Evolutionary conservation across 2,113 vertebrate genomes (phyloP).

Genomic region (Onychorhynchus coronatus): DNA sequence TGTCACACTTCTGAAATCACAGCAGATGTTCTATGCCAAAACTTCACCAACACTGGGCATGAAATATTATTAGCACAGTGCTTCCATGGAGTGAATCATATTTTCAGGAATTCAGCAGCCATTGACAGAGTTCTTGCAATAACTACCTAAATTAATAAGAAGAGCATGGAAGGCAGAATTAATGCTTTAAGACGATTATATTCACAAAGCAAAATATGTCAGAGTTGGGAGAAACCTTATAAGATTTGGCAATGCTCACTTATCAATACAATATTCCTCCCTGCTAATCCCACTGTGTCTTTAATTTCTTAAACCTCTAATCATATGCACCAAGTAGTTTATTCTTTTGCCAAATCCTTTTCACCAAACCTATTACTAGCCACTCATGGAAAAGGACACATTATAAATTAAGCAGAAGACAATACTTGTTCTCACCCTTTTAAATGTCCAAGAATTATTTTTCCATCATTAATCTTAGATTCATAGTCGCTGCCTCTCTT

Average conservation of each 20-base stretch:
- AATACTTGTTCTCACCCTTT: background rate
- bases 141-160: conserved; percentile 26
- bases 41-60: background rate
- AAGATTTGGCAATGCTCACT: background rate
- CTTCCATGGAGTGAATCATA: background rate
- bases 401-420: background rate
- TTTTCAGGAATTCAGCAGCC: background rate
- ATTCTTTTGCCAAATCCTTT: background rate
- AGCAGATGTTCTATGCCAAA: conserved; percentile 10
- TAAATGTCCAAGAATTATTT: background rate
- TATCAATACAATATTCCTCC: background rate
- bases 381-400: background rate
- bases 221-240: background rate
- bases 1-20: background rate
- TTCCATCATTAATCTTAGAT: background rate
- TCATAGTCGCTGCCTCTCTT: background rate
- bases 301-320: conserved; percentile 14
- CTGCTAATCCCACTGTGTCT: background rate
- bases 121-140: background rate
- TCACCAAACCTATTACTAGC: background rate
- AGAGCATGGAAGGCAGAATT: conserved; percentile 18
- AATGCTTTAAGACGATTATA: conserved; percentile 35
- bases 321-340: background rate
- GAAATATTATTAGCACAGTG: conserved; percentile 33
- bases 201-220: conserved; percentile 16